phyloP scores from a whole-genome alignment of 2,888 invertebrate genomes.

The Noctua janthe region DNA sequence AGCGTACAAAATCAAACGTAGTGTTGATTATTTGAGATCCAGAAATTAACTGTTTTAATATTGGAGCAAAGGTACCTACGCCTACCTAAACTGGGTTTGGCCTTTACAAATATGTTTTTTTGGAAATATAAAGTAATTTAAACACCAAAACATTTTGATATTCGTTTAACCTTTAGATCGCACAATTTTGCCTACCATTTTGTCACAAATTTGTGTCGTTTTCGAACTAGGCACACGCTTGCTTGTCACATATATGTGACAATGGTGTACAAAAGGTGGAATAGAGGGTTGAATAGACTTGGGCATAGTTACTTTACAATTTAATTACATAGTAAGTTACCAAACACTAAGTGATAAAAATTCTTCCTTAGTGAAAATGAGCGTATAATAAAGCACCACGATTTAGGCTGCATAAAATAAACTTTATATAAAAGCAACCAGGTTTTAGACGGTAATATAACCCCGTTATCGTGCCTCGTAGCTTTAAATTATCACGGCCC shows the following conservation, averaged over 20 bases:
- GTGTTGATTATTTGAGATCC: background rate
- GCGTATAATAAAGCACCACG: slow-evolving; percentile 16
- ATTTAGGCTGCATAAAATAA: slow-evolving; percentile 50
- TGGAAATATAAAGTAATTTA: no score
- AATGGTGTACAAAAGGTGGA: no score
- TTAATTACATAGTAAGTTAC: background rate
- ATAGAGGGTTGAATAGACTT: background rate
- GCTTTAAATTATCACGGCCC: slow-evolving; percentile 49
- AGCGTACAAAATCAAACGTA: background rate
- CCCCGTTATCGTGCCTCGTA: slow-evolving; percentile 41
- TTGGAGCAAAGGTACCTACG: background rate
- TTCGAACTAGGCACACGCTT: no score
- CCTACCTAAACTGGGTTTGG: background rate
- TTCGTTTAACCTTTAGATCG: no score
- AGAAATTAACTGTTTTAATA: background rate
- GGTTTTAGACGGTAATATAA: slow-evolving; percentile 43
- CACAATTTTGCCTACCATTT: no score
- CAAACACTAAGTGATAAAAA: background rate
- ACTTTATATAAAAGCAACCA: slow-evolving; percentile 38
- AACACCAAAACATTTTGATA: no score
- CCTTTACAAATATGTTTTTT: no score
- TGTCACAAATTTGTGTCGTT: no score
- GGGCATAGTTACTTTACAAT: background rate
- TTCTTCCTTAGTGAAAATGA: slow-evolving; percentile 24
- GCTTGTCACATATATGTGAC: no score